Conservation (phyloP, 1,140 invertebrate genomes). For the Listronotus bonariensis region DNA sequence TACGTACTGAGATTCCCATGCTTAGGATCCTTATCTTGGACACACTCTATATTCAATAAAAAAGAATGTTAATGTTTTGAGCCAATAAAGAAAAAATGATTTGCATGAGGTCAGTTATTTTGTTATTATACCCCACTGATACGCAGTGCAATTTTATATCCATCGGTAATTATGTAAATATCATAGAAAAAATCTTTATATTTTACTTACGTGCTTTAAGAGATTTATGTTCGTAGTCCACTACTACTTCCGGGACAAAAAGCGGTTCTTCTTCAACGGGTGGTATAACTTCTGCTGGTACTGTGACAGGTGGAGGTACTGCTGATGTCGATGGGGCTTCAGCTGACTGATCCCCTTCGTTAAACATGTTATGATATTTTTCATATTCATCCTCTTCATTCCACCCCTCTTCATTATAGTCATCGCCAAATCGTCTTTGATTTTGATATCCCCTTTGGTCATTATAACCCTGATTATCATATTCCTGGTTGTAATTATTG, state of each 20-base stretch:
- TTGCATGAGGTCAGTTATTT: too few species aligned
- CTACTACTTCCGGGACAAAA: slow-evolving; percentile 56
- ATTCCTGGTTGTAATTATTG: slow-evolving; percentile 5
- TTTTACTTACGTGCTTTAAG: slow-evolving; percentile 45
- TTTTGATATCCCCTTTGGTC: neutral
- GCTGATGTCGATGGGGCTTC: neutral
- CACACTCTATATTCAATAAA: too few species aligned
- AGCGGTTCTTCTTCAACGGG: slow-evolving; percentile 35
- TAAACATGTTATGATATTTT: slow-evolving; percentile 38
- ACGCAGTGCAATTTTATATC: too few species aligned
- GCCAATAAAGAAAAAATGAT: too few species aligned
- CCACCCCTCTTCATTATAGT: slow-evolving; percentile 21
- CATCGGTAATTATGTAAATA: too few species aligned
- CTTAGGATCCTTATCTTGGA: too few species aligned
- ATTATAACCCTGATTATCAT: slow-evolving; percentile 1
- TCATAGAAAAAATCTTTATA: too few species aligned
- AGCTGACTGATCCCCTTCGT: slow-evolving; percentile 23
- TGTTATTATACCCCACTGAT: too few species aligned
- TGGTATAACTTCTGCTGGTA: neutral
- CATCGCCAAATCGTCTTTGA: slow-evolving; percentile 11
- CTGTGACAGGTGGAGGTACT: neutral
- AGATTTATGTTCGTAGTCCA: slow-evolving; percentile 73
- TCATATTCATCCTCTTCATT: slow-evolving; percentile 38
- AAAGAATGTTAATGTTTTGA: too few species aligned
- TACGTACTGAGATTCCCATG: too few species aligned